Evolutionary conservation across 2,888 invertebrate genomes (phyloP).

Genomic region (Chaetogeoica ovagalla): DNA sequence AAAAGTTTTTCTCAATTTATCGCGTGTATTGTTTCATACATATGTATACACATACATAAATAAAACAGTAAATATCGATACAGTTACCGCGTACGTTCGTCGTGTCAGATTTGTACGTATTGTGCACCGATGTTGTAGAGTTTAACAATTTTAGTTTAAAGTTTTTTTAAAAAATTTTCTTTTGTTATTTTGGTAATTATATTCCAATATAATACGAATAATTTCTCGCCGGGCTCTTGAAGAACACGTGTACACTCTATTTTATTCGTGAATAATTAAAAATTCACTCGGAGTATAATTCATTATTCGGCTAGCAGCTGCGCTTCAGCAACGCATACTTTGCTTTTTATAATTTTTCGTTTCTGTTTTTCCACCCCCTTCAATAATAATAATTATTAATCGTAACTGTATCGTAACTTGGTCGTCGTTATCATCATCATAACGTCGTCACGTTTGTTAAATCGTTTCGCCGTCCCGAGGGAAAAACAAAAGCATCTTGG

Average conservation of each 20-base stretch:
- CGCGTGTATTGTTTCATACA: constrained; percentile 6
- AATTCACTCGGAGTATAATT: constrained; percentile 13
- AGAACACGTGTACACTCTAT: background rate
- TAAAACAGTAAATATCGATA: constrained; percentile 11
- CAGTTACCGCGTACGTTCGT: background rate
- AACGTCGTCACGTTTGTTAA: background rate
- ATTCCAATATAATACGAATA: no score
- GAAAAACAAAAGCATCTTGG: constrained; percentile 30
- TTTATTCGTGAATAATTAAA: constrained; percentile 26
- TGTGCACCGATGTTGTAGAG: background rate
- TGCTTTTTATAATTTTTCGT: background rate
- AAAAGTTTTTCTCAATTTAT: no score
- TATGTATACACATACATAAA: background rate
- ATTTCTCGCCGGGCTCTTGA: background rate
- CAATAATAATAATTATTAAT: background rate
- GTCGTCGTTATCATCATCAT: no score
- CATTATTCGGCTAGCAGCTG: constrained; percentile 26
- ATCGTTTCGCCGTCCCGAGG: background rate
- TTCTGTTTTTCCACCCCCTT: background rate
- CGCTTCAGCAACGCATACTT: background rate
- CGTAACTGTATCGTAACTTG: no score
- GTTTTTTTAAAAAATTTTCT: no score
- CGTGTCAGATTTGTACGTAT: background rate
- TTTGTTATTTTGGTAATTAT: no score
- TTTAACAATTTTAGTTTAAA: no score